Percentiles rank a stretch among this genome's conserved stretches.
phyloP scores from a whole-genome alignment of 2,797 vertebrate species.

The Chelonia mydas region DNA sequence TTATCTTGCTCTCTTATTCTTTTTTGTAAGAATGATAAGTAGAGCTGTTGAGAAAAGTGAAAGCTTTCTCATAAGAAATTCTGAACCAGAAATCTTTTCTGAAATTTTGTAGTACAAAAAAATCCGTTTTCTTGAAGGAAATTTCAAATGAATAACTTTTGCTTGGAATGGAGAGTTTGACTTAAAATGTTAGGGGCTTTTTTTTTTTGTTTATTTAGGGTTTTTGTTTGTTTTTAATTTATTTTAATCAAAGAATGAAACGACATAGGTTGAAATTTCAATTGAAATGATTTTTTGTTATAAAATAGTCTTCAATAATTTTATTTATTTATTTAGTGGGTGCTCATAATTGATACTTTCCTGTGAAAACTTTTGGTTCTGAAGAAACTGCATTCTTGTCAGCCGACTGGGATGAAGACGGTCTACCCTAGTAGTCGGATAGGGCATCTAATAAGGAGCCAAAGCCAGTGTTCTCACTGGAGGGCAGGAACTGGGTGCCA shows the following conservation, averaged over 20 bases:
- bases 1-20: conserved; percentile 1
- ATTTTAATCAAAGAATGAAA: background rate
- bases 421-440: background rate
- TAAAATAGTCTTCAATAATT: background rate
- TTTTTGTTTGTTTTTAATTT: background rate
- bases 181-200: background rate
- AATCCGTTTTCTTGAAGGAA: background rate
- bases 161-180: background rate
- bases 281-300: background rate
- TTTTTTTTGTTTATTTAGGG: too few relatives aligned
- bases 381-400: background rate
- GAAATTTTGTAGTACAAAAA: background rate
- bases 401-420: background rate
- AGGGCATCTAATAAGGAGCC: background rate
- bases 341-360: background rate
- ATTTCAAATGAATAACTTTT: background rate
- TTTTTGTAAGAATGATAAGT: background rate
- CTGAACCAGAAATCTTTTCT: background rate
- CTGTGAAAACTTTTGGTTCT: background rate
- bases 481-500: too few relatives aligned
- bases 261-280: background rate
- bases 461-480: too few relatives aligned
- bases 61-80: background rate
- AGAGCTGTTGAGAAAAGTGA: background rate
- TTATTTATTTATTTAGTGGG: background rate